Base-by-base conservation (phyloP, 2,888 invertebrate species). In the Caenorhabditis panamensis region DNA sequence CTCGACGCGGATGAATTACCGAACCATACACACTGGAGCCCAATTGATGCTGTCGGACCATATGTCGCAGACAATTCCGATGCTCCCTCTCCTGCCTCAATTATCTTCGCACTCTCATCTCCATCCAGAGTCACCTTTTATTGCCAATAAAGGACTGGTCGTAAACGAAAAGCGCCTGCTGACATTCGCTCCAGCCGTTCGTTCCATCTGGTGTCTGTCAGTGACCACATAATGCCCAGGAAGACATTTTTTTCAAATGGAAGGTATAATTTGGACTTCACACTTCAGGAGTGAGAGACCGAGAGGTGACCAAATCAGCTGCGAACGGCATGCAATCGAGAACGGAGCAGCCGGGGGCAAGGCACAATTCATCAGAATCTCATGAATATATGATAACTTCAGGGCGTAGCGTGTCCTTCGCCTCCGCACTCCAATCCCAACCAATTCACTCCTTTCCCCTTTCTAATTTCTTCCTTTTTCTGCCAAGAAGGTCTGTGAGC, bases 371-470 rank as follows among this genome's bases (percentile, higher is more conserved):
- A 64, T 49, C 72, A 72, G 72, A 73, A 66, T 31, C 73, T 73
- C 73, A 73, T 73, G 59, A 73, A 73, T 73, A 73, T 58, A 58
- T 73, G 66, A 73, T 73, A 72, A 64, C 63, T 64, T 72, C 13
- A 16, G 8, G 5, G 41, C 36, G 41, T 41, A 16, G 41, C 41
- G 41, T 41, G 41, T 41, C 41, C 41, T 41, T 41, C 41, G 41
- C 13, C 41, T 41, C 41, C 16, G n/a, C 36, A 36, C 36, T 36
- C 36, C 36, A 36, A 36, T 36, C 16, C 4, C 31, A 31, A 31
- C 31, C 41, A 41, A 41, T 22, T 26, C 44, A 26, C 6, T 37
- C 51, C 56, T 9, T 18, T 13, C 53, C 18, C n/a, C 3, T 5
- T 18, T 18, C 36, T 59, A 31, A 18, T 26, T 22, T 26, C 24